Evolutionary conservation across 2,113 vertebrate species (phyloP).

Genomic region (Passer montanus): DNA sequence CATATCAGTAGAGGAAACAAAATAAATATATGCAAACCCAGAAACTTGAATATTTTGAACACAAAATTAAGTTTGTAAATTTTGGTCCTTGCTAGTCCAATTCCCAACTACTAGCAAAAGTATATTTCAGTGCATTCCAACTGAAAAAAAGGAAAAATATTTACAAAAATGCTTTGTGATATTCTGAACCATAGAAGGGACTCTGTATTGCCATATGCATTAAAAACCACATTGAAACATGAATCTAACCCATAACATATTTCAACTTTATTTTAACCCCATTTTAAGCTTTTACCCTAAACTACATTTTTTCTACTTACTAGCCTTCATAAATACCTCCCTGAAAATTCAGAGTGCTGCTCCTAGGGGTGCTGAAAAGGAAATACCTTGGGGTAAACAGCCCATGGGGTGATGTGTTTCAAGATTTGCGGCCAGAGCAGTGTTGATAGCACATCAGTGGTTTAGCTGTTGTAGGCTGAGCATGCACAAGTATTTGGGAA

Average conservation of each 20-base stretch:
- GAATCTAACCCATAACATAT: background rate
- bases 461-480: background rate
- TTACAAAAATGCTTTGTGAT: background rate
- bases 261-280: background rate
- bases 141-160: background rate
- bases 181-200: background rate
- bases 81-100: background rate
- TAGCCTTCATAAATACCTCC: background rate
- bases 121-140: background rate
- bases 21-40: background rate
- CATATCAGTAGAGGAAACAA: background rate
- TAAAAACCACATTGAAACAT: background rate
- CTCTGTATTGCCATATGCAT: background rate
- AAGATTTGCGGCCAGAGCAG: background rate
- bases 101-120: background rate
- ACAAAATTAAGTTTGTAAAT: background rate
- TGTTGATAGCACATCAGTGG: background rate
- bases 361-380: background rate
- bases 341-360: background rate
- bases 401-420: background rate
- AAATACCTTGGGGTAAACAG: background rate
- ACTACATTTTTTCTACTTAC: background rate
- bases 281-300: background rate
- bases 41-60: background rate
- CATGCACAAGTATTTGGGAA: background rate